Evolutionary conservation across 2,113 vertebrate genomes (phyloP), one percentile per base, ranked within the genome.

Genomic region (Mesocricetus auratus): DNA sequence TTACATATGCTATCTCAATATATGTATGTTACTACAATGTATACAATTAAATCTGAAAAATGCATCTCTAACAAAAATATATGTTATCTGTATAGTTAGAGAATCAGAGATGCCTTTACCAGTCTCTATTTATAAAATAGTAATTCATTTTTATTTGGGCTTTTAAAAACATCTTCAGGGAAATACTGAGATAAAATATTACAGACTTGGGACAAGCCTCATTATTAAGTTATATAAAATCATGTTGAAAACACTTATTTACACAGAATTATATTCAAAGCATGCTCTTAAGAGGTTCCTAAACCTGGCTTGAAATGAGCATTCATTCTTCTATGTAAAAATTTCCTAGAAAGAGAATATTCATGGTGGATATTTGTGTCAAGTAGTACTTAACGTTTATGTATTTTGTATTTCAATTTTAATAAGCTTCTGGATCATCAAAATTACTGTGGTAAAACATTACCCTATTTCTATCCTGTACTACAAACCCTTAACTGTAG

Each of bases 281-380:
- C 29, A 17, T 53, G 24, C 5, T 86, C 36, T 56, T 56, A 62
- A 89, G 56, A 85, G 26, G 53, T 82, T 39, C 5, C 26, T 92
- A 26, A 94, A 68, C 45, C 89, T 95, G 29, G 36, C 90, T 95
- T 94, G 47, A 96, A 96, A 77, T 96, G 22, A 13, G 33, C 71
- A 92, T 78, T n/a, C 33, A 90, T 90, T 83, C n/a, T 79, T 93
- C 31, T 68, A 26, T 81, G 45, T 92, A 16, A 75, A 94, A 71
- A 79, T 83, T 88, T 74, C 90, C 64, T 81, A 45, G 53, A 86
- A 68, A 36, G 4, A 94, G 56, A 94, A 94, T 90, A 86, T 91
- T 86, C 56, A 60, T 83, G 58, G 12, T 62, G 2, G 50, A 78
- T 75, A 95, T 94, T 83, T 95, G 16, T 90, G 58, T 68, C 64